phyloP scores from a whole-genome alignment of 1,140 invertebrate species.

The Saxidomus purpurata region DNA sequence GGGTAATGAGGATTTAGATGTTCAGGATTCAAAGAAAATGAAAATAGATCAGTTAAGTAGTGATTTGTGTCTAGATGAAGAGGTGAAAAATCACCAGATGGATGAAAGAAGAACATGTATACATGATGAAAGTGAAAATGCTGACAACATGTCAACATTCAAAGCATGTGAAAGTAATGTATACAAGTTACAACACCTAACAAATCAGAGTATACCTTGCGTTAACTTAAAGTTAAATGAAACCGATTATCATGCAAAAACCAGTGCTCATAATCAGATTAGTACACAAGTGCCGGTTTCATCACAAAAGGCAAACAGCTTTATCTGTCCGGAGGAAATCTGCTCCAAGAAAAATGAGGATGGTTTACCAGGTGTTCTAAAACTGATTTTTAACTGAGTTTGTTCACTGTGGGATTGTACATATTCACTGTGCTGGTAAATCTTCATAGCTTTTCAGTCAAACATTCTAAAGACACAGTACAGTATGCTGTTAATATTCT shows the following conservation, averaged over 20 bases:
- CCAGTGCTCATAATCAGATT: background rate
- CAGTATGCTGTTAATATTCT: no score
- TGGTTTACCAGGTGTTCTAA: constrained; percentile 64
- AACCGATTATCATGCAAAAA: background rate
- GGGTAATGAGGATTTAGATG: background rate
- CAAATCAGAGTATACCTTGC: no score
- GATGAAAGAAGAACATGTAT: background rate
- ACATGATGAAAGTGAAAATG: background rate
- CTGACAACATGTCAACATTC: background rate
- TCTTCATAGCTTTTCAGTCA: no score
- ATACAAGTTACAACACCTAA: no score
- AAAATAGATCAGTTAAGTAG: background rate
- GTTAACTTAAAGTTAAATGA: no score
- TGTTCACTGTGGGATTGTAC: background rate
- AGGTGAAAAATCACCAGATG: background rate
- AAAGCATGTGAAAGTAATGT: background rate
- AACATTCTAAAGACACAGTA: no score
- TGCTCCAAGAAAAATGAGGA: background rate
- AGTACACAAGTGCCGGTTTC: background rate
- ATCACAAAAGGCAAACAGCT: background rate
- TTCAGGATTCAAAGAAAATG: background rate
- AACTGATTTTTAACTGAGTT: constrained; percentile 61
- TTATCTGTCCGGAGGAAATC: background rate
- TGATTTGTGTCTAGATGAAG: background rate
- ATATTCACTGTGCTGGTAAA: no score